These are phyloP conservation scores for Egretta garzetta DNA, from an alignment of 2,113 vertebrate genomes.

Conservation along the genomic window DNA sequence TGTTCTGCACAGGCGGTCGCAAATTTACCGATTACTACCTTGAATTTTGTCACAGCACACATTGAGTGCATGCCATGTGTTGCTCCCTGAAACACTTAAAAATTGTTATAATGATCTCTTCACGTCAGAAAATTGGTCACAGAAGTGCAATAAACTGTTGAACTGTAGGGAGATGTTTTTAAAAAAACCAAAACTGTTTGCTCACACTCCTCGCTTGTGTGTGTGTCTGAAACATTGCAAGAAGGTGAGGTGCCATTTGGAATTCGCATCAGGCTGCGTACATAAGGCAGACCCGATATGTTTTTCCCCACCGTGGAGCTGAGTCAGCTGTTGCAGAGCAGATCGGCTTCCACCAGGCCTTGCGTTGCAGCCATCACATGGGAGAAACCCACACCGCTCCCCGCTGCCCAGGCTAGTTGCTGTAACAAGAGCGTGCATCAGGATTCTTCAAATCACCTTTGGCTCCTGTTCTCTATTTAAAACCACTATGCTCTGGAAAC, in stretches of 20 bases:
- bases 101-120: not conserved
- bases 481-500: not conserved
- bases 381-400: not conserved
- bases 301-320: not conserved
- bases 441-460: not conserved
- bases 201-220: rapidly evolving
- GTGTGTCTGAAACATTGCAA: not conserved
- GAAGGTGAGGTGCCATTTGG: not conserved
- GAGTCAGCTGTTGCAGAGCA: not conserved
- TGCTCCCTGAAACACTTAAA: not conserved
- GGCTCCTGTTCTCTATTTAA: not conserved
- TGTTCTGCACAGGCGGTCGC: not conserved
- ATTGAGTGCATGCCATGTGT: not conserved
- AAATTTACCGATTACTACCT: not conserved
- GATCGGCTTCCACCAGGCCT: not conserved
- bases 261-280: not conserved
- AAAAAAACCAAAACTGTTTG: not conserved
- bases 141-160: not conserved
- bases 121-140: not conserved
- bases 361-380: not conserved
- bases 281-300: not conserved
- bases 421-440: rapidly evolving
- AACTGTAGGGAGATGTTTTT: not conserved
- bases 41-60: not conserved
- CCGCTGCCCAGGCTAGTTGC: rapidly evolving